Conservation (phyloP, 1,140 invertebrate species). For the Spodoptera frugiperda region DNA sequence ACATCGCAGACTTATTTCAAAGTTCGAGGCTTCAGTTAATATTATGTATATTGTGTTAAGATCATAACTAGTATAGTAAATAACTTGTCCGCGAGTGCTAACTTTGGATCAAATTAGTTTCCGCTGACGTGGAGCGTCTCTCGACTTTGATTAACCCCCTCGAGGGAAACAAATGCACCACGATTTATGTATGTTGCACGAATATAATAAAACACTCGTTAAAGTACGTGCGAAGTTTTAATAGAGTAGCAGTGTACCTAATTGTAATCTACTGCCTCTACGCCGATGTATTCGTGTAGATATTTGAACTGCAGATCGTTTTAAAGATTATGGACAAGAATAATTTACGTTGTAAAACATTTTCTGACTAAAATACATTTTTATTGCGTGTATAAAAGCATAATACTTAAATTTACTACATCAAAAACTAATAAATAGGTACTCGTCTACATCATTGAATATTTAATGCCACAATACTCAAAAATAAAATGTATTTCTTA, state of each 20-base stretch:
- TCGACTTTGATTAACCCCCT: conserved; percentile 77
- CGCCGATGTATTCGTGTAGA: neutral
- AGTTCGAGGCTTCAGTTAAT: conserved; percentile 46
- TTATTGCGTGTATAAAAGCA: too few relatives aligned
- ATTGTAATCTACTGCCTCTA: conserved; percentile 16
- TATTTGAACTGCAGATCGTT: neutral
- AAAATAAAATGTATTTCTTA: conserved; percentile 69
- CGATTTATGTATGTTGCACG: conserved; percentile 12
- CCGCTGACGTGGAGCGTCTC: conserved; percentile 67
- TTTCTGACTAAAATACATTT: too few relatives aligned
- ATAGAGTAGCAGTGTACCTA: conserved; percentile 5
- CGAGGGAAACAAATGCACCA: conserved; percentile 63
- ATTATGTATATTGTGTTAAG: conserved; percentile 50
- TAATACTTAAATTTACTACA: neutral
- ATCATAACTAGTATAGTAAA: conserved; percentile 72
- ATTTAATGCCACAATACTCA: conserved; percentile 49
- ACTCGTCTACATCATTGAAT: conserved; percentile 42
- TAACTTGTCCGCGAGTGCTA: conserved; percentile 66
- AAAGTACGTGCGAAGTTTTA: conserved; percentile 29
- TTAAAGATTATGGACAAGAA: neutral
- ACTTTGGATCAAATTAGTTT: conserved; percentile 81
- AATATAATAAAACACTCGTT: conserved; percentile 27
- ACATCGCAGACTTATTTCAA: conserved; percentile 29
- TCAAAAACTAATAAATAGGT: conserved; percentile 55
- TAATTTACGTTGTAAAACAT: too few relatives aligned